Percentiles rank a stretch among this genome's conserved stretches.
Evolutionary conservation across 2,888 invertebrate genomes (phyloP).

Genomic region (Orthosia gothica): DNA sequence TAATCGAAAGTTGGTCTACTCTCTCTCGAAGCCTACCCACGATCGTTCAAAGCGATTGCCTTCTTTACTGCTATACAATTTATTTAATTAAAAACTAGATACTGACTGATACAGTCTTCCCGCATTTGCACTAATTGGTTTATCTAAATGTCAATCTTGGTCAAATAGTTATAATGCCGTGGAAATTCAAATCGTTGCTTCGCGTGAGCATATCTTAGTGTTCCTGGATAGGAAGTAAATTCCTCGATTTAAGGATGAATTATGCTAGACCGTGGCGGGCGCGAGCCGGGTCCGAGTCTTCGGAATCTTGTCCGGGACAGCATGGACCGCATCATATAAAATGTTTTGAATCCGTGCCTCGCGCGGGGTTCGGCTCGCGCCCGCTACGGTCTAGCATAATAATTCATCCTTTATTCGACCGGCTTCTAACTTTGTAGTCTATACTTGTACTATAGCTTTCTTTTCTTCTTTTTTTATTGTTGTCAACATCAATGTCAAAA

Average conservation of each 20-base stretch:
- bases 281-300: too few species aligned
- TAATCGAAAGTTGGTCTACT: conserved; percentile 52
- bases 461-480: not conserved
- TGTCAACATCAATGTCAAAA: not conserved
- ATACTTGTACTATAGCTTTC: not conserved
- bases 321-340: too few species aligned
- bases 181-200: not conserved
- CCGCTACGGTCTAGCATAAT: too few species aligned
- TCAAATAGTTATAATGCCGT: conserved; percentile 13
- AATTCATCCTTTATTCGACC: too few species aligned
- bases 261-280: too few species aligned
- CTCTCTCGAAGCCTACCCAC: conserved; percentile 54
- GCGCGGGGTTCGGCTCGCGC: too few species aligned
- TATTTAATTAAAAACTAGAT: conserved; percentile 49
- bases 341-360: too few species aligned
- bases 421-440: too few species aligned
- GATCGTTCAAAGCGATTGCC: conserved; percentile 54
- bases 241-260: not conserved
- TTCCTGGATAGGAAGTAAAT: conserved; percentile 3
- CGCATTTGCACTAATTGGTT: conserved; percentile 25
- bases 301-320: too few species aligned
- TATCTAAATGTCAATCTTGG: conserved; percentile 18
- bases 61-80: conserved; percentile 44
- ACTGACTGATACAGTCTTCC: conserved; percentile 16
- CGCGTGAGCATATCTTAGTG: not conserved